phyloP scores from a whole-genome alignment of 2,113 vertebrate species.

The Porphyrio hochstetteri region DNA sequence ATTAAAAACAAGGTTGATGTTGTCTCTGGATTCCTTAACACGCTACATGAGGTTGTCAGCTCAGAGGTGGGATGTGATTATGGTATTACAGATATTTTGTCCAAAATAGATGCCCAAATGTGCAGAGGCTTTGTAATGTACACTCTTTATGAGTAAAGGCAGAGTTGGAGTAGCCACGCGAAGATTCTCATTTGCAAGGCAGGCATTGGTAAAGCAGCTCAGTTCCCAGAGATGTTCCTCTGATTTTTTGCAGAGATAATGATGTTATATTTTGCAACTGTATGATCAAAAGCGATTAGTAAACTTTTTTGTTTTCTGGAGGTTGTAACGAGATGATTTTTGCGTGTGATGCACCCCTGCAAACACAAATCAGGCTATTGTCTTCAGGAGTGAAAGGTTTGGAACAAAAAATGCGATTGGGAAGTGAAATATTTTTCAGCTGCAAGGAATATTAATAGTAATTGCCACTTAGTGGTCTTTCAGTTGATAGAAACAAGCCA shows the following conservation, averaged over 20 bases:
- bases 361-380: neutral
- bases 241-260: neutral
- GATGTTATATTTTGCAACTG: neutral
- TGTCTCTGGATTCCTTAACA: neutral
- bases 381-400: neutral
- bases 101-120: neutral
- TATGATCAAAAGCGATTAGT: neutral
- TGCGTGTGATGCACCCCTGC: neutral
- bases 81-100: neutral
- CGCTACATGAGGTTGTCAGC: neutral
- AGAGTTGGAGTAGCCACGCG: neutral
- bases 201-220: neutral
- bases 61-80: neutral
- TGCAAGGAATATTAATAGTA: constrained; percentile 6
- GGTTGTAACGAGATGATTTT: neutral
- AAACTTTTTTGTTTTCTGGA: neutral
- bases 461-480: constrained; percentile 36
- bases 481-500: constrained; percentile 31
- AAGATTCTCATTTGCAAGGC: no score
- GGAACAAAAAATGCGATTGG: neutral
- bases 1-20: neutral
- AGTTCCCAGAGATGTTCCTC: neutral
- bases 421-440: neutral
- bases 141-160: neutral
- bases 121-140: neutral